Percentiles rank a stretch among this genome's conserved stretches.
These are phyloP conservation scores for Orussus abietinus DNA, from an alignment of 1,140 invertebrate species.

Conservation along the genomic window DNA sequence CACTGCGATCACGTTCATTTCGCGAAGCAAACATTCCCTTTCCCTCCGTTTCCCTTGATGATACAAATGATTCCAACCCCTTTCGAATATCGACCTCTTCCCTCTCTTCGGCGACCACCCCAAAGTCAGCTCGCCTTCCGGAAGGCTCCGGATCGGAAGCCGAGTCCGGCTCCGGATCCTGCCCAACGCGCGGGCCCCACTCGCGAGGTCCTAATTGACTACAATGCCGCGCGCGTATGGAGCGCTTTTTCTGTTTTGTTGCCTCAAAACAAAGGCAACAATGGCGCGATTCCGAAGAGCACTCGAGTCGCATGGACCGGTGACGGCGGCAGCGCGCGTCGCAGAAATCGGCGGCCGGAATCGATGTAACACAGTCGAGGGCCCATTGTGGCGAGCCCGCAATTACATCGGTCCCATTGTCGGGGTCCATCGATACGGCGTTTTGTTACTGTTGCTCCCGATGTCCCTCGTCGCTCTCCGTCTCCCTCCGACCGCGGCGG, in stretches of 20 bases:
- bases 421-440: constrained; percentile 32
- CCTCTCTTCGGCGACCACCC: no score
- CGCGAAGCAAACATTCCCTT: no score
- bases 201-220: constrained; percentile 42
- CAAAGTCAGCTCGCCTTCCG: no score
- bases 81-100: no score
- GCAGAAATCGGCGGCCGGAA: constrained; percentile 43
- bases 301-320: constrained; percentile 25
- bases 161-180: no score
- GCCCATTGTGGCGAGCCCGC: constrained; percentile 37
- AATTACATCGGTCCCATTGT: constrained; percentile 42
- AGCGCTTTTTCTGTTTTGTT: constrained; percentile 53
- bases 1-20: no score
- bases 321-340: constrained; percentile 22
- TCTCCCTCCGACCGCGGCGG: constrained; percentile 16
- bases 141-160: no score
- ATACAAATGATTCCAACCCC: no score
- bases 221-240: constrained; percentile 41
- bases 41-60: no score
- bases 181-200: constrained; percentile 13
- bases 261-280: constrained; percentile 52
- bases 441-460: constrained; percentile 49
- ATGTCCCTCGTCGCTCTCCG: constrained; percentile 20
- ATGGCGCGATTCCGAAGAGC: constrained; percentile 40
- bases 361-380: constrained; percentile 52